Evolutionary conservation across 2,113 vertebrate genomes (phyloP), one percentile per base, ranked within the genome.

Genomic region (Daboia siamensis): DNA sequence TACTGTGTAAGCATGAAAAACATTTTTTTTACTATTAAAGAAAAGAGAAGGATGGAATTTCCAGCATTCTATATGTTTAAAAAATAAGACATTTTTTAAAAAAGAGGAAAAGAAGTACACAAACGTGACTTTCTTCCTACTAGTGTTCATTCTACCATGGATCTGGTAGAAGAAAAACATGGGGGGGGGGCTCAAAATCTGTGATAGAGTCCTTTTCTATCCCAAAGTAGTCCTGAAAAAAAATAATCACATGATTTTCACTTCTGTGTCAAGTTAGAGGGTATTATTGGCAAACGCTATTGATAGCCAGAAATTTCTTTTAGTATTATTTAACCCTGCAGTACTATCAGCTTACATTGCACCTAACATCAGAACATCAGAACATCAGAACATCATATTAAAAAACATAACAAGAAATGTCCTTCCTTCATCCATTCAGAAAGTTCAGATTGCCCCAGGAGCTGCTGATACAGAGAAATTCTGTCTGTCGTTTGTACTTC

Each of bases 261-360:
- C 17, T 9, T 80, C 17, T 44, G 7, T 80, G 33, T 44, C 74
- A 80, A 21, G 39, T 80, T 21, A 80, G 15, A 80, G 74, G 17
- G 15, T 21, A 80, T 21, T 80, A 80, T 80, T 80, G 7, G 17
- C 21, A 80, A 80, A 80, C 17, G 2, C 74, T 44, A 80, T 80
- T 39, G 8, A 80, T 80, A 80, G 17, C 2, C 7, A 80, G 7
- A 44, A 80, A 55, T 88, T 39, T 88, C 59, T 69, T 33, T 24
- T 55, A 74, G 12, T 92, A 88, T 92, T 74, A 92, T 87, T 87
- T 92, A 92, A 74, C n/a, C 10, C 52, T 92, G 44, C 10, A 33
- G 44, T 33, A 87, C 57, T 59, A 64, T 51, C 55, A 86, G 46
- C 24, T 7, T 64, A 52, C n/a, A 87, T 61, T 24, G 26, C 23